These are phyloP conservation scores for Eretmochelys imbricata DNA, from an alignment of 2,113 vertebrate genomes.

Conservation along the genomic window DNA sequence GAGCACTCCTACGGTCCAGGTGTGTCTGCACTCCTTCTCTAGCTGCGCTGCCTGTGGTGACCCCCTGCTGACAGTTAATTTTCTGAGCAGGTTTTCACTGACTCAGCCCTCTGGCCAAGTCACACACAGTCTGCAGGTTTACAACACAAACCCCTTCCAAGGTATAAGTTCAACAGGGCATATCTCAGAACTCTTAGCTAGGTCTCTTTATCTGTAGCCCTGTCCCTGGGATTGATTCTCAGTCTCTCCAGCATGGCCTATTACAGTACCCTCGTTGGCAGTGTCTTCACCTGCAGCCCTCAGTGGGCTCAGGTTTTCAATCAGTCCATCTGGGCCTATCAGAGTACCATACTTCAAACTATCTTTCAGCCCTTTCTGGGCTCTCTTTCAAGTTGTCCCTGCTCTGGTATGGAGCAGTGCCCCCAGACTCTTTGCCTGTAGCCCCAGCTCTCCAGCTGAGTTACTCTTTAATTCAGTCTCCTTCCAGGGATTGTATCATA, in stretches of 20 bases:
- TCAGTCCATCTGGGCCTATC: neutral
- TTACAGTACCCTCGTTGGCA: neutral
- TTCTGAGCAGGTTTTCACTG: neutral
- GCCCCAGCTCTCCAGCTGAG: neutral
- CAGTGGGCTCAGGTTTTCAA: neutral
- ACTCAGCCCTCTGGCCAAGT: neutral
- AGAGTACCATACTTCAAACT: neutral
- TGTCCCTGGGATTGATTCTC: no score
- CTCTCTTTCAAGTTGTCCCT: neutral
- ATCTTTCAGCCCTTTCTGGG: neutral
- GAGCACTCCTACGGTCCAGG: neutral
- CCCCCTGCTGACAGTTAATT: neutral
- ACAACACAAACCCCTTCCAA: neutral
- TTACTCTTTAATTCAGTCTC: neutral
- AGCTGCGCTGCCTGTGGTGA: neutral
- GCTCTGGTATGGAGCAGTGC: neutral
- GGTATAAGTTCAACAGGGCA: neutral
- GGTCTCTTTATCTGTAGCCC: no score
- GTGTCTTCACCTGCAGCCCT: neutral
- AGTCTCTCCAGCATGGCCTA: no score
- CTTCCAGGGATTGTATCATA: neutral
- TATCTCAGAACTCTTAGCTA: neutral
- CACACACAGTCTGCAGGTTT: neutral
- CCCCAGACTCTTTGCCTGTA: neutral
- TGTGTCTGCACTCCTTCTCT: neutral